Conservation (phyloP, 2,797 vertebrate species). For the Carcharodon carcharias region DNA sequence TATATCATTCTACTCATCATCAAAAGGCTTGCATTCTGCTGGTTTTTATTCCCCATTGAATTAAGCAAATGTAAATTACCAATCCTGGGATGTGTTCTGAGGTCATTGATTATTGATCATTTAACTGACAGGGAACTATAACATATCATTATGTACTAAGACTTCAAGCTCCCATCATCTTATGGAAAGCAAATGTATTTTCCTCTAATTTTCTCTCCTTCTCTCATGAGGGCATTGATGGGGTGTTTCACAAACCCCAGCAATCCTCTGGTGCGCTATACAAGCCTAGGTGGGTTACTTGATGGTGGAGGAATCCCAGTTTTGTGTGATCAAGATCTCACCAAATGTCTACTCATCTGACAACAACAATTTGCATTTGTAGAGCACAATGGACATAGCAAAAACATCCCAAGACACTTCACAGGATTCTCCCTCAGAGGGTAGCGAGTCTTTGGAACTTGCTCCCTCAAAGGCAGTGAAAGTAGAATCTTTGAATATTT, state of each 20-base stretch:
- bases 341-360: not conserved
- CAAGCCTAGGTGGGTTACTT: not conserved
- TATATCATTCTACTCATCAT: not conserved
- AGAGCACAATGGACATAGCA: not conserved
- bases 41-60: not conserved
- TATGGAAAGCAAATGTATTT: not conserved
- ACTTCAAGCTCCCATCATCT: not conserved
- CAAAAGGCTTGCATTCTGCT: not conserved
- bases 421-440: not conserved
- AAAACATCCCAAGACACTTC: not conserved
- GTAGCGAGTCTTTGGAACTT: too few relatives aligned
- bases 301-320: not conserved
- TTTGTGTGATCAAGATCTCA: not conserved
- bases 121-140: not conserved
- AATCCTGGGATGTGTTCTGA: not conserved
- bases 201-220: not conserved
- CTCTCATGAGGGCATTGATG: not conserved
- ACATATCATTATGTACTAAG: not conserved
- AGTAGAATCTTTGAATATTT: too few relatives aligned
- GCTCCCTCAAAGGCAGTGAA: too few relatives aligned
- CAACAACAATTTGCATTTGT: not conserved
- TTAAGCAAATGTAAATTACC: not conserved
- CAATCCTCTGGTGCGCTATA: not conserved
- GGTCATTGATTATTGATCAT: not conserved
- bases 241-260: too few relatives aligned